Evolutionary conservation across 1,140 invertebrate species (phyloP).

Genomic region (Tribolium madens): DNA sequence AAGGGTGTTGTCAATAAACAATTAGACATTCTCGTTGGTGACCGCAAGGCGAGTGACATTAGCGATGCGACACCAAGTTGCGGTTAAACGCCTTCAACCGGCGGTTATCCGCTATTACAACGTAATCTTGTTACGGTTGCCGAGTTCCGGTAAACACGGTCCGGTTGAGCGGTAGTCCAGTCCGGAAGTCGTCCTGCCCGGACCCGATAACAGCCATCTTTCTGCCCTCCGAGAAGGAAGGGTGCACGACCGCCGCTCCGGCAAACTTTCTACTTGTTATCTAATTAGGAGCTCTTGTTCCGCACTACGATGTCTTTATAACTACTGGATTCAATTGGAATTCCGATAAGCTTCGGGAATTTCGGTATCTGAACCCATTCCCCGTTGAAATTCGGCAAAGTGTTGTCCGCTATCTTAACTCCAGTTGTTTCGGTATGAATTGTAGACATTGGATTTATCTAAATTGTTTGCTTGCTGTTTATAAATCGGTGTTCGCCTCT

Average conservation of each 20-base stretch:
- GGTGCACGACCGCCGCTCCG: slow-evolving; percentile 17
- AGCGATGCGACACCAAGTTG: slow-evolving; percentile 56
- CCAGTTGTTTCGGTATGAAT: slow-evolving; percentile 55
- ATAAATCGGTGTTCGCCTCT: slow-evolving; percentile 51
- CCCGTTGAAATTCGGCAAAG: slow-evolving; percentile 50
- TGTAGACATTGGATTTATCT: slow-evolving; percentile 58
- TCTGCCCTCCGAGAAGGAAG: neutral
- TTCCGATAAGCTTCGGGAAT: slow-evolving; percentile 59
- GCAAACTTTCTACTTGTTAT: slow-evolving; percentile 59
- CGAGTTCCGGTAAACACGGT: slow-evolving; percentile 59
- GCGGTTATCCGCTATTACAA: slow-evolving; percentile 62
- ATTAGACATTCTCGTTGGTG: slow-evolving; percentile 49
- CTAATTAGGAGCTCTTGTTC: slow-evolving; percentile 60
- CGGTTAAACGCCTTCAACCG: slow-evolving; percentile 58
- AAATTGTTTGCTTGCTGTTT: slow-evolving; percentile 58
- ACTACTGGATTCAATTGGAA: slow-evolving; percentile 60
- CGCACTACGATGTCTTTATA: slow-evolving; percentile 59
- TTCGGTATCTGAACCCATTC: slow-evolving; percentile 55
- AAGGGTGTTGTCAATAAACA: slow-evolving; percentile 51
- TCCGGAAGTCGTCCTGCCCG: slow-evolving; percentile 43
- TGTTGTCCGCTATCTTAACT: slow-evolving; percentile 50
- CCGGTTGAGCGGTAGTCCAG: slow-evolving; percentile 46
- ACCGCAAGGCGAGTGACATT: slow-evolving; percentile 52
- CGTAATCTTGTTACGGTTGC: slow-evolving; percentile 60
- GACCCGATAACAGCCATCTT: slow-evolving; percentile 40